phyloP scores from a whole-genome alignment of 2,797 vertebrate species.

The Clamator glandarius region DNA sequence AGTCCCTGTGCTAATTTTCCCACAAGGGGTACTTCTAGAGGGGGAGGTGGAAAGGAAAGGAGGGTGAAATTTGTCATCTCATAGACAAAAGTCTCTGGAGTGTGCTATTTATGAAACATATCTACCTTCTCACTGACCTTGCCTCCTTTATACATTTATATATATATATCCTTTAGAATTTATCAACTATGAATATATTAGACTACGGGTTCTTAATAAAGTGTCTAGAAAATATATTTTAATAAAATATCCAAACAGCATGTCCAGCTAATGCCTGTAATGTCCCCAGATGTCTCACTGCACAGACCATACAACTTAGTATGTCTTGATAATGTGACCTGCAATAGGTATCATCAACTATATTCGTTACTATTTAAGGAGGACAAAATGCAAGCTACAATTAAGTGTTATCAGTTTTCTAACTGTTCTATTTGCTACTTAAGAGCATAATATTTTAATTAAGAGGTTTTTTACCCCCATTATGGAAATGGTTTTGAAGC shows the following conservation, averaged over 20 bases:
- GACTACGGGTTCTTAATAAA: conserved; percentile 40
- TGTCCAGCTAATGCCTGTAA: conserved; percentile 40
- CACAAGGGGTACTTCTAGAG: neutral
- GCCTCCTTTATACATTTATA: conserved; percentile 3
- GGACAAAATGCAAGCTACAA: neutral
- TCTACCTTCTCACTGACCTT: conserved; percentile 46
- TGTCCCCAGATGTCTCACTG: conserved; percentile 45
- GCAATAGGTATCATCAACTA: neutral
- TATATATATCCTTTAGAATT: conserved; percentile 51
- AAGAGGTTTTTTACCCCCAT: neutral
- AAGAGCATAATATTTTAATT: conserved; percentile 52
- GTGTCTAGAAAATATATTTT: conserved; percentile 30
- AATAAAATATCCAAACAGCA: conserved; percentile 43
- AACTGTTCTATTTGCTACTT: conserved; percentile 41
- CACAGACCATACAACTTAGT: neutral
- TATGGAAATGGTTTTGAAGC: conserved; percentile 37
- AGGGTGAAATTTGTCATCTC: neutral
- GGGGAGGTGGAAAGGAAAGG: neutral
- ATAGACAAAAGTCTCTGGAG: neutral
- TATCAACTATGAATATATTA: conserved; percentile 61
- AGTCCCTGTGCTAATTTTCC: neutral
- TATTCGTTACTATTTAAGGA: neutral
- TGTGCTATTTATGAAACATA: neutral
- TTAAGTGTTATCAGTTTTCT: conserved; percentile 8
- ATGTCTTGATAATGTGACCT: neutral